Percentiles rank a stretch among this genome's conserved stretches.
These are phyloP conservation scores for Megaustenia siamemsis DNA, from an alignment of 2,888 invertebrate species.

Conservation along the genomic window DNA sequence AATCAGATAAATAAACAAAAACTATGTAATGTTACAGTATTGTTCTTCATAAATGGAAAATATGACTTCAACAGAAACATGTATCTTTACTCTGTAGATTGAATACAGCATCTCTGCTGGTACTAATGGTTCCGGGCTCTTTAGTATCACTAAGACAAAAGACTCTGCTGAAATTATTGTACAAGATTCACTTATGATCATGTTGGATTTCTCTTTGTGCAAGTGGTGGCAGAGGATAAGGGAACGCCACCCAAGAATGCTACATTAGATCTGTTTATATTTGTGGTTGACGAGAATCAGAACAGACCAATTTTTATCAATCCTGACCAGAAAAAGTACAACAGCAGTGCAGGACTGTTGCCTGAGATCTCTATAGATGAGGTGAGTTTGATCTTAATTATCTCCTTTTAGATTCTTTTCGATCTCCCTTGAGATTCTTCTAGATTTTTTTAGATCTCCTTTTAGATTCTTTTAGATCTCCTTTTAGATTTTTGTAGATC, in stretches of 20 bases:
- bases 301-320: constrained; percentile 85
- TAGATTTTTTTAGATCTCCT: too few relatives aligned
- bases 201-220: constrained; percentile 60
- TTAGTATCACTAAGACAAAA: constrained; percentile 4
- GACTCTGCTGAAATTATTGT: constrained; percentile 84
- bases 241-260: constrained; percentile 61
- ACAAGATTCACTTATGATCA: constrained; percentile 90
- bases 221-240: constrained; percentile 64
- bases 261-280: constrained; percentile 81
- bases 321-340: constrained; percentile 46
- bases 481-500: too few relatives aligned
- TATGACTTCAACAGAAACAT: not conserved
- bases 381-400: constrained; percentile 47
- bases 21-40: too few relatives aligned
- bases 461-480: too few relatives aligned
- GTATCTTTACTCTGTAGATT: not conserved
- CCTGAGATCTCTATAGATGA: constrained; percentile 50
- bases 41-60: too few relatives aligned
- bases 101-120: constrained; percentile 38
- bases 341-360: constrained; percentile 18
- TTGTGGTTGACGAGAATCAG: constrained; percentile 94
- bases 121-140: constrained; percentile 44
- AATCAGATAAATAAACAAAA: not conserved
- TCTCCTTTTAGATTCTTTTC: too few relatives aligned
- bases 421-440: too few relatives aligned